Percentiles rank a stretch among this genome's conserved stretches.
Conservation (phyloP, 2,113 vertebrate species). For the Muscicapa adusta region DNA sequence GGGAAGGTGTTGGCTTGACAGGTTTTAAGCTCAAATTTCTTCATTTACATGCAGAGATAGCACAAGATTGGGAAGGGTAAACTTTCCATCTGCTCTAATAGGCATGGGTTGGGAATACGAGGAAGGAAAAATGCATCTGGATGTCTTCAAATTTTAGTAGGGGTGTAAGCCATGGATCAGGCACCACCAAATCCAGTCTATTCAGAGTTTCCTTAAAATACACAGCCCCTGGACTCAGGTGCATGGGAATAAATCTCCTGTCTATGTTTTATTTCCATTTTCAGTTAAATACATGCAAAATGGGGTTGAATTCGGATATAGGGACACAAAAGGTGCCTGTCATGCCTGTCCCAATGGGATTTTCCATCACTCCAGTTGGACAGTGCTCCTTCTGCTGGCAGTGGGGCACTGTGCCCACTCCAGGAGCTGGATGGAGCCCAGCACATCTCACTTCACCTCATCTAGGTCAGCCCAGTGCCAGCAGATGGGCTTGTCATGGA, state of each 20-base stretch:
- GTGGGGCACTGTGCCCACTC: fast-evolving
- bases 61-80: constrained; percentile 12
- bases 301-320: fast-evolving
- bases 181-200: not conserved
- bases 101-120: not conserved
- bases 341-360: fast-evolving
- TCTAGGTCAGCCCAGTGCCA: not conserved
- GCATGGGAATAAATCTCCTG: not conserved
- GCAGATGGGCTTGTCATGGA: constrained; percentile 35
- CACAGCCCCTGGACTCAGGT: not conserved
- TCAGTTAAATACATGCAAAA: not conserved
- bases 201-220: not conserved
- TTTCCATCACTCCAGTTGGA: not conserved
- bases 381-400: not conserved
- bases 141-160: not conserved
- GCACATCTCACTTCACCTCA: not conserved
- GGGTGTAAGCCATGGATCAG: not conserved
- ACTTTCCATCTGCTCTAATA: constrained; percentile 38
- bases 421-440: not conserved
- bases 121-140: not conserved
- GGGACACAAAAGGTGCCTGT: not conserved
- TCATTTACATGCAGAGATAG: constrained; percentile 48
- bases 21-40: constrained; percentile 32
- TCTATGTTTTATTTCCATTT: not conserved
- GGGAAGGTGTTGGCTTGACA: constrained; percentile 31